These are phyloP conservation scores for Sus scrofa DNA, from an alignment of 2,113 vertebrate species.

Conservation along the genomic window DNA sequence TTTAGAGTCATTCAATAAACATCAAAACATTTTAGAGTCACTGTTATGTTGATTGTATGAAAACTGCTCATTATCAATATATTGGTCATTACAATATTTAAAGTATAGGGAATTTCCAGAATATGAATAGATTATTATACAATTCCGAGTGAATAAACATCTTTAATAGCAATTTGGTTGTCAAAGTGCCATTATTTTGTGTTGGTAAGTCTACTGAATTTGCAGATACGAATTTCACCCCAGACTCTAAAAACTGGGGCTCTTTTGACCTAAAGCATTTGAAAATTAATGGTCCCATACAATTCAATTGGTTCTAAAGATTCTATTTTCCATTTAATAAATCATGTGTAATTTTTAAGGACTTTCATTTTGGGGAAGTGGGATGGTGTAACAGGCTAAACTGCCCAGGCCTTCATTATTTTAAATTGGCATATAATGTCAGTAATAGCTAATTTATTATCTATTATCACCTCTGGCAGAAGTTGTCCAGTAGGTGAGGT, in stretches of 20 bases:
- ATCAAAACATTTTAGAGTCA: constrained; percentile 43
- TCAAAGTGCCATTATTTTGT: constrained; percentile 51
- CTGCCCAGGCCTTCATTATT: constrained; percentile 57
- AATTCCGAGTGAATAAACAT: constrained; percentile 36
- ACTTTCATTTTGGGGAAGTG: constrained; percentile 58
- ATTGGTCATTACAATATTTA: constrained; percentile 40
- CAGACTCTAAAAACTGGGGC: constrained; percentile 27
- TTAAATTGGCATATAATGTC: constrained; percentile 88
- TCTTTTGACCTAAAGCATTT: constrained; percentile 50
- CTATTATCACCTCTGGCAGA: constrained; percentile 93
- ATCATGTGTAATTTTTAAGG: constrained; percentile 18
- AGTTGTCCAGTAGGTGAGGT: constrained; percentile 92
- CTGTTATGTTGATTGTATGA: constrained; percentile 13
- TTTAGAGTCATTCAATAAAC: constrained; percentile 59
- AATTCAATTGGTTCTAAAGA: constrained; percentile 13
- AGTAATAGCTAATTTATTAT: constrained; percentile 87
- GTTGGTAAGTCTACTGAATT: constrained; percentile 3
- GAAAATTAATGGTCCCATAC: background rate
- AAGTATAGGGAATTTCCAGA: constrained; percentile 56
- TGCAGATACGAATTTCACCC: background rate
- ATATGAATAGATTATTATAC: constrained; percentile 10
- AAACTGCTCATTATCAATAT: constrained; percentile 33
- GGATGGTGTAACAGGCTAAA: constrained; percentile 21
- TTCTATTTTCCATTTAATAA: constrained; percentile 12
- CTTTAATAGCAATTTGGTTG: constrained; percentile 35